Percentiles rank a stretch among this genome's conserved stretches.
These are phyloP conservation scores for Centrocercus urophasianus DNA, from an alignment of 2,113 vertebrate species.

Conservation along the genomic window DNA sequence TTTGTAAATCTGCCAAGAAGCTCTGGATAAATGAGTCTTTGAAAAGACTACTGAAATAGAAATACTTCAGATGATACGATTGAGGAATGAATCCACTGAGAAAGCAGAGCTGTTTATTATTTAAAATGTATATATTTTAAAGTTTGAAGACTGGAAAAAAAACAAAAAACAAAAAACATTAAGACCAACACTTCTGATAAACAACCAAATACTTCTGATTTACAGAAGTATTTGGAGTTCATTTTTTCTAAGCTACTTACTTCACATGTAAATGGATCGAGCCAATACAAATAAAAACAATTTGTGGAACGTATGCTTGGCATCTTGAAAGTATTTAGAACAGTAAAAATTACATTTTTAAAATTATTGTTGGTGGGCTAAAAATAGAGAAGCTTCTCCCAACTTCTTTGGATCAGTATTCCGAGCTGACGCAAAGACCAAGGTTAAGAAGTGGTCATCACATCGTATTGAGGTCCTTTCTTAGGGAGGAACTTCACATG, in stretches of 20 bases:
- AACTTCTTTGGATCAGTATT: neutral
- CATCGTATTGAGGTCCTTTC: neutral
- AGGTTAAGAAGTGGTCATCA: neutral
- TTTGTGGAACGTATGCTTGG: neutral
- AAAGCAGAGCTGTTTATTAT: conserved; percentile 11
- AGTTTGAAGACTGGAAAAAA: conserved; percentile 20
- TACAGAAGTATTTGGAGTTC: neutral
- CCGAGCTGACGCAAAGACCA: neutral
- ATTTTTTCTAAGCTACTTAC: neutral
- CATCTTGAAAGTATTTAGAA: neutral
- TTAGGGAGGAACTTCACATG: neutral
- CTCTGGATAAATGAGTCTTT: neutral
- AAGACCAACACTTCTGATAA: neutral
- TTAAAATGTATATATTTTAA: neutral
- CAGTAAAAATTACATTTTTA: neutral
- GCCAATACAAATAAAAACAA: neutral
- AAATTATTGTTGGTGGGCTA: neutral
- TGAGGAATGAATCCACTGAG: neutral
- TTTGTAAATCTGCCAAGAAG: neutral
- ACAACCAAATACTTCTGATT: neutral
- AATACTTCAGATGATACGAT: conserved; percentile 23
- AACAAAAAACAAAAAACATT: neutral
- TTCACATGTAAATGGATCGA: neutral
- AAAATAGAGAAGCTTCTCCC: neutral
- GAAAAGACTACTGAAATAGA: conserved; percentile 8